These are phyloP conservation scores for Cacoxenus indagator DNA, from an alignment of 2,888 invertebrate species.

Conservation along the genomic window DNA sequence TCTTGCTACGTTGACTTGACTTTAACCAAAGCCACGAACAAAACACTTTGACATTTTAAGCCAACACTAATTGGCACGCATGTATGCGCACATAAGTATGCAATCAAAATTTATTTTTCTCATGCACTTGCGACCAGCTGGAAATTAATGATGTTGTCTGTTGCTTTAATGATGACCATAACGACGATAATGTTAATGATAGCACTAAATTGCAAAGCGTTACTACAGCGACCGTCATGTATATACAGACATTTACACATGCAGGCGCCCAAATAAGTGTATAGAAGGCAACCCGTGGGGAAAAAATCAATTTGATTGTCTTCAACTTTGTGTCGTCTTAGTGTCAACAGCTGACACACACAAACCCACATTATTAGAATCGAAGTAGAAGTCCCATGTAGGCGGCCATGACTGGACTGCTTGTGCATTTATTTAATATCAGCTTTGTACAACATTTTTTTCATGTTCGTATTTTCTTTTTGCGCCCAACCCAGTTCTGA, in stretches of 20 bases:
- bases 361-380: neutral
- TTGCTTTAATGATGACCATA: neutral
- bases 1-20: no score
- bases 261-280: neutral
- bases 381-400: no score
- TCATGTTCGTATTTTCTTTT: constrained; percentile 25
- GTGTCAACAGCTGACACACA: neutral
- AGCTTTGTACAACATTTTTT: no score
- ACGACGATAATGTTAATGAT: neutral
- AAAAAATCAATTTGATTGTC: constrained; percentile 37
- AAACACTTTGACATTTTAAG: neutral
- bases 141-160: neutral
- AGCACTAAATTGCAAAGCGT: no score
- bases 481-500: neutral
- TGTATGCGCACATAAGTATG: neutral
- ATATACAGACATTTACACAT: neutral
- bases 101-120: neutral
- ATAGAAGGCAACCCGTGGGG: neutral
- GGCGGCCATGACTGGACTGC: no score
- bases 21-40: neutral
- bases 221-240: neutral
- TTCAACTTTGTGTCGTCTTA: constrained; percentile 29
- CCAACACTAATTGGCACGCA: neutral
- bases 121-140: neutral
- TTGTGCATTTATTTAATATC: no score